Conservation (phyloP, 2,888 invertebrate genomes). For the Eudasyphora cyanicolor region DNA sequence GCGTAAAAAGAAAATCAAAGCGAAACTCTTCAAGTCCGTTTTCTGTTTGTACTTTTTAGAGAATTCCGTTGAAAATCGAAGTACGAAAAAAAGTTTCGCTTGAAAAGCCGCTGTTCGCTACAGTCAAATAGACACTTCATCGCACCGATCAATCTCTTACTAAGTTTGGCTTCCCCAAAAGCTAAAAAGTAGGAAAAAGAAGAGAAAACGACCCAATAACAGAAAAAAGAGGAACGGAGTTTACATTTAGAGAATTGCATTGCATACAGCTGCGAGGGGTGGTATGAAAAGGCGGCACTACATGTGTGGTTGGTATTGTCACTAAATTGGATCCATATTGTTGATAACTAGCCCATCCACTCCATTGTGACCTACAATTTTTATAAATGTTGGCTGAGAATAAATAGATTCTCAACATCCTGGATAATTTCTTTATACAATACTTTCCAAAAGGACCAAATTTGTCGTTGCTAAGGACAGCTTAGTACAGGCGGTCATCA, state of each 20-base stretch:
- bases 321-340: no score
- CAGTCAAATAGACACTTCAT: conserved; percentile 67
- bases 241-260: neutral
- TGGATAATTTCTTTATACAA: no score
- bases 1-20: conserved; percentile 33
- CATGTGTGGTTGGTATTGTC: no score
- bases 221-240: neutral
- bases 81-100: conserved; percentile 56
- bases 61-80: conserved; percentile 61
- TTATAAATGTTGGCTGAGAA: no score
- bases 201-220: neutral
- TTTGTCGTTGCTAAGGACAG: no score
- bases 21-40: conserved; percentile 39
- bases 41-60: neutral
- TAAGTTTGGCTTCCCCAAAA: conserved; percentile 29
- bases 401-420: no score
- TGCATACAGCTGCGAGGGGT: neutral
- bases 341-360: no score
- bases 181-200: neutral
- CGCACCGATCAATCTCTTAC: conserved; percentile 64
- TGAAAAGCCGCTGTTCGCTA: conserved; percentile 61
- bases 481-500: no score
- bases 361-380: no score
- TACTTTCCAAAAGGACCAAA: no score
- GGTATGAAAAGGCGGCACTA: neutral